Evolutionary conservation across 2,888 invertebrate species (phyloP), one percentile per base, ranked within the genome.

Genomic region (Sericinus montela): DNA sequence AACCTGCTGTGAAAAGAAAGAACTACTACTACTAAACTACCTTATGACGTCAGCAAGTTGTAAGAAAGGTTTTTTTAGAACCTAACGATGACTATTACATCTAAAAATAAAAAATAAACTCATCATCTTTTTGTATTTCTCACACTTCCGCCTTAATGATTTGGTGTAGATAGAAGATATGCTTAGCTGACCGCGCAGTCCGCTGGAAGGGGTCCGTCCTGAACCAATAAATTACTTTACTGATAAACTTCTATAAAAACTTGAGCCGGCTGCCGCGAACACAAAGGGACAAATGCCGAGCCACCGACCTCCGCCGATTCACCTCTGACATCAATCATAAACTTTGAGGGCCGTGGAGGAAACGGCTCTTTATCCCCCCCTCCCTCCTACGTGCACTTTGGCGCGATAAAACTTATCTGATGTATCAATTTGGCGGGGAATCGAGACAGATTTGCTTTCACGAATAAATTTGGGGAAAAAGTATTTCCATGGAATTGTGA

Each of bases 281-380:
- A 5, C 19, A 9, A 9, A 23, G 29, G 39, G 49, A 45, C 44
- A 44, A 45, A 49, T 40, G 29, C 30, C 30, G 1, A 10, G 10
- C 36, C 11, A n/a, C n/a, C 23, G 5, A 3, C 19, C 32, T 16
- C 11, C 16, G 34, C 6, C 23, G n/a, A 14, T 13, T 44, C 44
- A 39, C 44, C 49, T 39, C 28, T 15, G 38, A 40, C 45, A 49
- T 49, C 44, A 49, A 49, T 49, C 49, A 49, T 49, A 49, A 49
- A 45, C 13, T 39, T 40, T 28, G 39, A 40, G 35, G 29, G 43
- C 11, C 36, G 14, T 14, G 11, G 13, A 13, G 35, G 36, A 29
- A 10, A 37, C 10, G 11, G 13, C 19, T 11, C 35, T 25, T 35
- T 39, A 7, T 16, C 30, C 30, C 30, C 40, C 16, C 28, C 34